Evolutionary conservation across 1,140 invertebrate species (phyloP).

Genomic region (Andricus grossulariae): DNA sequence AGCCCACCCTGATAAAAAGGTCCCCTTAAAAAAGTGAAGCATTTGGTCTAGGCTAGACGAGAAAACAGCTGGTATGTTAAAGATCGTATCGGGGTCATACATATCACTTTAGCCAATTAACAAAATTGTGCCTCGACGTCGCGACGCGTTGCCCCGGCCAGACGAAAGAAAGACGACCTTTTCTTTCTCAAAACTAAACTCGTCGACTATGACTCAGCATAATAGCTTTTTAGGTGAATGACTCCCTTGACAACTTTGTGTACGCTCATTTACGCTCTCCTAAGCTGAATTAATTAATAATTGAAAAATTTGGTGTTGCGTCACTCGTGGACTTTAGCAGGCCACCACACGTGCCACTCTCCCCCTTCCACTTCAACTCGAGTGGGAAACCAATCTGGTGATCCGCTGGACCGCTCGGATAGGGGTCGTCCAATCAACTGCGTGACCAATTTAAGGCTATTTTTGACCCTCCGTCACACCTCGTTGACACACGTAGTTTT

Average conservation of each 20-base stretch:
- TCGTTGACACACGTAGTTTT: no score
- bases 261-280: conserved; percentile 43
- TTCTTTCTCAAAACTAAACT: background rate
- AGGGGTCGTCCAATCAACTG: no score
- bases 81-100: conserved; percentile 42
- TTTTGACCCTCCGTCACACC: no score
- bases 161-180: background rate
- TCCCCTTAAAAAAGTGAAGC: no score
- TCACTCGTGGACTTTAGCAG: conserved; percentile 41
- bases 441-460: no score
- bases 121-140: conserved; percentile 38
- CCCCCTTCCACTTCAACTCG: background rate
- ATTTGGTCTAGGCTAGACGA: no score
- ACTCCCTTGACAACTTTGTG: conserved; percentile 46
- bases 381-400: no score
- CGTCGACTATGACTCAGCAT: background rate
- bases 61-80: conserved; percentile 43
- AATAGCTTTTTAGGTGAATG: conserved; percentile 58
- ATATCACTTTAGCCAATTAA: conserved; percentile 61
- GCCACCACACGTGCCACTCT: conserved; percentile 43
- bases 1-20: no score
- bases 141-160: conserved; percentile 1
- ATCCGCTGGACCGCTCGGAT: no score
- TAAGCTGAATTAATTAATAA: conserved; percentile 34
- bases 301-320: conserved; percentile 43